These are phyloP conservation scores for Scaptomyza graminum DNA, from an alignment of 1,140 invertebrate genomes.

Conservation along the genomic window DNA sequence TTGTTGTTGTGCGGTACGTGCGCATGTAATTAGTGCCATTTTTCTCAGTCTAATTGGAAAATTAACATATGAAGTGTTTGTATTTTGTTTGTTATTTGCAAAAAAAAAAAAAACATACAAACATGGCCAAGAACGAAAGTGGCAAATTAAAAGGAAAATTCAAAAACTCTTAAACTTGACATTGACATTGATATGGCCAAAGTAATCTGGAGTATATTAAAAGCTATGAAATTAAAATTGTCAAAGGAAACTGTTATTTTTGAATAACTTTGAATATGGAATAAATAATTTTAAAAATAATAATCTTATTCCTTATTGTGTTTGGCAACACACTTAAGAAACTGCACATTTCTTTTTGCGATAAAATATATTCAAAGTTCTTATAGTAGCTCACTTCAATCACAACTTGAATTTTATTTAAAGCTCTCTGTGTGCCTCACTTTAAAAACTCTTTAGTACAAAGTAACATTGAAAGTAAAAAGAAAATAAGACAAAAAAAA, in stretches of 20 bases:
- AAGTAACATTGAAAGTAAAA: neutral
- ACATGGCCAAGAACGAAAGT: slow-evolving; percentile 20
- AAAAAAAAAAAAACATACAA: slow-evolving; percentile 8
- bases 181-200: neutral
- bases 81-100: slow-evolving; percentile 20
- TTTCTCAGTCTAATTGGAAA: slow-evolving; percentile 77
- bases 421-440: neutral
- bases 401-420: slow-evolving; percentile 1
- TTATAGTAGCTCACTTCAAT: neutral
- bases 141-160: slow-evolving; percentile 36
- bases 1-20: slow-evolving; percentile 52
- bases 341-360: too few species aligned
- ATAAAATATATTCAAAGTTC: too few species aligned
- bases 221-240: too few species aligned
- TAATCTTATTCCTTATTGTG: too few species aligned
- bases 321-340: too few species aligned
- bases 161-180: slow-evolving; percentile 48
- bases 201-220: too few species aligned
- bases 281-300: too few species aligned
- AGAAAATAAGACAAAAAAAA: too few species aligned
- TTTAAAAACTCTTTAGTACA: slow-evolving; percentile 21
- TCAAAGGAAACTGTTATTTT: too few species aligned
- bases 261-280: too few species aligned
- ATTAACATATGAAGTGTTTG: slow-evolving; percentile 82
- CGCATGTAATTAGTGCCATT: slow-evolving; percentile 79